Evolutionary conservation across 2,113 vertebrate genomes (phyloP).

Genomic region (Amphiprion ocellaris): DNA sequence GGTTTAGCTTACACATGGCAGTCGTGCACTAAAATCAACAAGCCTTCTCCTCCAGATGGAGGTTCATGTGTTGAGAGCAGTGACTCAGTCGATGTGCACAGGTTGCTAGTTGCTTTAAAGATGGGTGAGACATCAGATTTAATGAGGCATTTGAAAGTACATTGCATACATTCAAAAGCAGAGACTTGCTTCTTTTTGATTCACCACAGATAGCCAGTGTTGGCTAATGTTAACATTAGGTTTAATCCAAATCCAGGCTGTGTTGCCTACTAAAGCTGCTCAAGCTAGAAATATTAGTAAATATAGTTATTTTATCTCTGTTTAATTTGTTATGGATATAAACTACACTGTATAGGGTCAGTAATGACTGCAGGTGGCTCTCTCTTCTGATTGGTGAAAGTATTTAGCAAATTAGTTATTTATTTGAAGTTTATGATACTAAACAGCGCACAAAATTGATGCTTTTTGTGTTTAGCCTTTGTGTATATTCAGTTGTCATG

Average conservation of each 20-base stretch:
- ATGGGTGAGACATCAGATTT: slow-evolving; percentile 38
- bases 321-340: too few relatives aligned
- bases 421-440: too few relatives aligned
- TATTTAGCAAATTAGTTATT: too few relatives aligned
- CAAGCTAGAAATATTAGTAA: too few relatives aligned
- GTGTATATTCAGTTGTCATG: too few relatives aligned
- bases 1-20: slow-evolving; percentile 20
- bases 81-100: slow-evolving; percentile 56
- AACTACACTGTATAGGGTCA: too few relatives aligned
- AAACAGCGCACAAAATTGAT: too few relatives aligned
- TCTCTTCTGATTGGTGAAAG: too few relatives aligned
- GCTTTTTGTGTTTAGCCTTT: too few relatives aligned
- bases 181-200: background rate
- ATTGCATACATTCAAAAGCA: slow-evolving; percentile 23
- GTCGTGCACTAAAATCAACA: slow-evolving; percentile 34
- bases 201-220: background rate
- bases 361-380: too few relatives aligned
- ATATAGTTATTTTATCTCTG: too few relatives aligned
- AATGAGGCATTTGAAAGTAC: slow-evolving; percentile 37
- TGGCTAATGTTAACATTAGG: background rate
- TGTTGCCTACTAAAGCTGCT: too few relatives aligned
- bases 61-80: slow-evolving; percentile 47
- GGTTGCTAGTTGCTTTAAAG: slow-evolving; percentile 47
- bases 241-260: background rate
- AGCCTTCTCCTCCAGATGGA: slow-evolving; percentile 56